A percentile compares a stretch with the other conserved stretches of the same genome.
These are phyloP conservation scores for Casuarius casuarius DNA, from an alignment of 2,113 vertebrate species.

Conservation along the genomic window DNA sequence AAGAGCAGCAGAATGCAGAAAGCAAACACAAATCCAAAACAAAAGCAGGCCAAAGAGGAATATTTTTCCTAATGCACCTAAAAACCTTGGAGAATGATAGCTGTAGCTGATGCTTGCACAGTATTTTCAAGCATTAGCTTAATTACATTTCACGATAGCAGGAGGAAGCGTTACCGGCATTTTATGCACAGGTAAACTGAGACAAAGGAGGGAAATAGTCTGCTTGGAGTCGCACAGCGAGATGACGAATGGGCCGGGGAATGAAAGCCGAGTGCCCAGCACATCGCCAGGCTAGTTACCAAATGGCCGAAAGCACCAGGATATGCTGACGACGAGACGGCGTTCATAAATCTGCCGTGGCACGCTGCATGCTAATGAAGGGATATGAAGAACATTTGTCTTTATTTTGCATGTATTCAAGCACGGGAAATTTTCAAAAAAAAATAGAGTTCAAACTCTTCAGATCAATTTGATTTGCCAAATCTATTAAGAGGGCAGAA, in stretches of 20 bases:
- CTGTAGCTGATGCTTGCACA: background rate
- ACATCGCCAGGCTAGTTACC: constrained; percentile 37
- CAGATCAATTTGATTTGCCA: background rate
- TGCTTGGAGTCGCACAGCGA: constrained; percentile 20
- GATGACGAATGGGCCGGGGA: constrained; percentile 20
- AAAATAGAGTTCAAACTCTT: background rate
- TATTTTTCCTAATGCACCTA: background rate
- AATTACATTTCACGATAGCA: constrained; percentile 3
- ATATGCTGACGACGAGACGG: background rate
- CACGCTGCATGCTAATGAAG: constrained; percentile 43
- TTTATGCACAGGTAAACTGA: constrained; percentile 40
- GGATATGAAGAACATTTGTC: constrained; percentile 49
- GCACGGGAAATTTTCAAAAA: background rate
- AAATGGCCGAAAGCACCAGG: constrained; percentile 32
- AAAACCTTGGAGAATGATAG: background rate
- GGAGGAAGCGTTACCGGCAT: background rate
- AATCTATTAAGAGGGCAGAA: background rate
- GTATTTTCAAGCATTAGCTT: background rate
- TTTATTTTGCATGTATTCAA: constrained; percentile 36
- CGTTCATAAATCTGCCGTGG: constrained; percentile 42
- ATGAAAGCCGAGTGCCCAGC: constrained; percentile 41
- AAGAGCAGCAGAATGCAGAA: background rate
- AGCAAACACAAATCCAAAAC: background rate
- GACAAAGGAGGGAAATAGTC: constrained; percentile 33
- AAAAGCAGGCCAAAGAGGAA: background rate